Conservation (phyloP, 1,140 invertebrate genomes). For the Drosophila bifasciata region DNA sequence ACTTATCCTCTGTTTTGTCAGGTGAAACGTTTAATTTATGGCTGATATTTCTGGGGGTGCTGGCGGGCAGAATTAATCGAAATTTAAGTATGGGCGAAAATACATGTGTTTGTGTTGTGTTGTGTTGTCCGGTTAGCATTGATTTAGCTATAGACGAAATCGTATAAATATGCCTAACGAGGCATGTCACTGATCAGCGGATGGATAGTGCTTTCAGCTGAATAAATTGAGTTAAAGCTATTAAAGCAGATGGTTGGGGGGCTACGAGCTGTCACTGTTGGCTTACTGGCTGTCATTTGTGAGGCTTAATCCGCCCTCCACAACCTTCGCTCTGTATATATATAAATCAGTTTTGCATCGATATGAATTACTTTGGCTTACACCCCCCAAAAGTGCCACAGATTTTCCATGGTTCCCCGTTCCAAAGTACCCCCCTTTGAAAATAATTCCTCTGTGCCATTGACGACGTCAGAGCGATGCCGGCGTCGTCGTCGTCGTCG, state of each 20-base stretch:
- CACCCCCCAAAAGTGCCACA: conserved; percentile 20
- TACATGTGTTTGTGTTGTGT: conserved; percentile 52
- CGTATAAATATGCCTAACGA: conserved; percentile 37
- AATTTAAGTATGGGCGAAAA: conserved; percentile 52
- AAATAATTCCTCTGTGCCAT: too few relatives aligned
- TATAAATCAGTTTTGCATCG: too few relatives aligned
- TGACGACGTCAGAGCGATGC: conserved; percentile 60
- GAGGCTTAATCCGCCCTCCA: too few relatives aligned
- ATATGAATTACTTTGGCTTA: conserved; percentile 6
- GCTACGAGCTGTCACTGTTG: too few relatives aligned
- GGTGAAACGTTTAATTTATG: conserved; percentile 49
- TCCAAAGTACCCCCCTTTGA: background rate
- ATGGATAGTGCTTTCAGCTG: conserved; percentile 14
- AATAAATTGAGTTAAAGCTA: conserved; percentile 20
- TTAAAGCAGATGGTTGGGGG: too few relatives aligned
- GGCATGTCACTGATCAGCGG: conserved; percentile 14
- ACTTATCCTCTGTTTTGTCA: conserved; percentile 25
- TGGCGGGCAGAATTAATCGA: conserved; percentile 32
- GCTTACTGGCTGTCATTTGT: too few relatives aligned
- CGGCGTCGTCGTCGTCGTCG: background rate
- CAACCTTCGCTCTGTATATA: too few relatives aligned
- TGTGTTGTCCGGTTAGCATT: conserved; percentile 59
- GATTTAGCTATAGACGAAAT: conserved; percentile 61
- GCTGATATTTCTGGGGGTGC: conserved; percentile 28
- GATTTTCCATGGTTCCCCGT: conserved; percentile 26